These are phyloP conservation scores for Thymelicus lineola DNA, from an alignment of 2,888 invertebrate species.

Conservation along the genomic window DNA sequence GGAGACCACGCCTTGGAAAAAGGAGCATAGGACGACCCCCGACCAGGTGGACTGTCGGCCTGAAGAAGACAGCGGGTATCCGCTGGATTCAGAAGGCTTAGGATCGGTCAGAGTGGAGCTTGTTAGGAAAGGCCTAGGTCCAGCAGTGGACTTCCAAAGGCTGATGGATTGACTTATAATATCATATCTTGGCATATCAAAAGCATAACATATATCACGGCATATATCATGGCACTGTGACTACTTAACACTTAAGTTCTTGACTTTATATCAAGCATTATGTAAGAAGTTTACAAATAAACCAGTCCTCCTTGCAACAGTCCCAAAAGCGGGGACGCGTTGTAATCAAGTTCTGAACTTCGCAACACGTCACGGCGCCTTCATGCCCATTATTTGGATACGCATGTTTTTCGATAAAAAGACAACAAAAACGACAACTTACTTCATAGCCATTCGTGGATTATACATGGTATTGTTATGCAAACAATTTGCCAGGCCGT, in stretches of 20 bases:
- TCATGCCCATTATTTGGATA: constrained; percentile 50
- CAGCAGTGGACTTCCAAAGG: too few species aligned
- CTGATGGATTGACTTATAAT: too few species aligned
- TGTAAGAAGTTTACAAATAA: constrained; percentile 1
- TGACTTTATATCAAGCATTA: neutral
- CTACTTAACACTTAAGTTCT: neutral
- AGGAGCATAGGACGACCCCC: too few species aligned
- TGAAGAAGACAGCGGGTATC: too few species aligned
- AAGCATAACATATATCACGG: too few species aligned
- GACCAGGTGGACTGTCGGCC: too few species aligned
- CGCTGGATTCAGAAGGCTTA: too few species aligned
- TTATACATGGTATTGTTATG: constrained; percentile 63
- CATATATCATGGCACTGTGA: neutral
- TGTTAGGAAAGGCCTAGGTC: too few species aligned
- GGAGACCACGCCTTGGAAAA: too few species aligned
- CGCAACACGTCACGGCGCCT: constrained; percentile 45
- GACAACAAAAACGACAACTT: constrained; percentile 54
- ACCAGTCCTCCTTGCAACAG: constrained; percentile 8
- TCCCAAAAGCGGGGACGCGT: neutral
- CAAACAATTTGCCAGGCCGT: constrained; percentile 58
- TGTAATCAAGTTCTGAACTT: constrained; percentile 29
- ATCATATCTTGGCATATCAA: too few species aligned
- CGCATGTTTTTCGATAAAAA: constrained; percentile 54
- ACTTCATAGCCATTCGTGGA: constrained; percentile 56
- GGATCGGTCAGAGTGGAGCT: too few species aligned